These are phyloP conservation scores for Lagothrix lagotricha DNA, from an alignment of 2,797 vertebrate genomes.

Conservation along the genomic window DNA sequence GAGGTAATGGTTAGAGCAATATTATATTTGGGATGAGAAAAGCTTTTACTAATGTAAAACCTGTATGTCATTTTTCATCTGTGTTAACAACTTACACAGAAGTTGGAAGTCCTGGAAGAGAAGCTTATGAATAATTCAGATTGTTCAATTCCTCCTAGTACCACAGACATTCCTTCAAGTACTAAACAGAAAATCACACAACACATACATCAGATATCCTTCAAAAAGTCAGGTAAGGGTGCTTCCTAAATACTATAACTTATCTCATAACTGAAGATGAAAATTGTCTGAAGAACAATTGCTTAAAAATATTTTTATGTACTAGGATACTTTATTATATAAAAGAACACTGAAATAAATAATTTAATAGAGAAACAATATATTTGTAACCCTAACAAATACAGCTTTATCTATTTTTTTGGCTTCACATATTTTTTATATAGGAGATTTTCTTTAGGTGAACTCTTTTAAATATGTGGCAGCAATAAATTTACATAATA, in stretches of 20 bases:
- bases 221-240: neutral
- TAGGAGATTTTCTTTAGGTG: neutral
- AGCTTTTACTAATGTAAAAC: constrained; percentile 30
- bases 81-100: neutral
- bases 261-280: neutral
- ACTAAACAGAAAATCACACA: constrained; percentile 53
- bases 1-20: neutral
- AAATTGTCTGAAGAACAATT: neutral
- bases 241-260: constrained; percentile 9
- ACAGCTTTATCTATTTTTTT: neutral
- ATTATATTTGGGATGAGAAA: constrained; percentile 13
- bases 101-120: constrained; percentile 14
- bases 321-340: neutral
- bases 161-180: constrained; percentile 33
- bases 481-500: neutral
- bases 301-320: constrained; percentile 26
- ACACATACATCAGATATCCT: constrained; percentile 20
- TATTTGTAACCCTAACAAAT: neutral
- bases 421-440: neutral
- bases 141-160: neutral
- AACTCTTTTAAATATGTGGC: neutral
- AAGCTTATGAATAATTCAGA: constrained; percentile 60
- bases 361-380: constrained; percentile 9
- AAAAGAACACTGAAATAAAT: neutral
- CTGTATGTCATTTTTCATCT: constrained; percentile 13